Base-by-base conservation (phyloP, 2,797 vertebrate species). In the Australoheros facetus region DNA sequence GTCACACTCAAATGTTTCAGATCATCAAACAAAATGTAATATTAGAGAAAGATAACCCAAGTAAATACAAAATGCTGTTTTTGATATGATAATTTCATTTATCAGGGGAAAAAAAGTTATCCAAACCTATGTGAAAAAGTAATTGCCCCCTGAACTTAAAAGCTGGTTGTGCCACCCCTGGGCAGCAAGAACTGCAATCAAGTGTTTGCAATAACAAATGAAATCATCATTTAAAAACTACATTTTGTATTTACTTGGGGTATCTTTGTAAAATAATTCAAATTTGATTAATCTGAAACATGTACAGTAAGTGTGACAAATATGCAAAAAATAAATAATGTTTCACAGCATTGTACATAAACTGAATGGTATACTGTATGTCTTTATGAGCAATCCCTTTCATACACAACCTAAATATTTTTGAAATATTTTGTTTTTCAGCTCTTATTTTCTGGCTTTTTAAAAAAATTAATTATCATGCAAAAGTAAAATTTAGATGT, bases 401-500 rank as follows among this genome's bases (percentile, higher is more conserved):
- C 5, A 23, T 3, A 3, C 34, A 14, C n/a, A 57, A 1, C 30
- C 45, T 56, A 19, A 19, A 4, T 4, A 26, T 26, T 26, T 26
- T 26, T 26, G 26, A 26, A 26, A 26, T 0, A n/a, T 34, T 60
- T 7, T 57, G 62, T 62, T 58, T 34, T 73, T 58, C 4, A 9
- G 3, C 6, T 32, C 17, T 32, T 53, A 13, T 53, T 32, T 30
- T 51, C 28, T 59, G 51, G 1, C 26, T 59, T 7, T 73, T 70
- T 45, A 32, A 13, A 19, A 32, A 59, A 30, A 54, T 21, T 26
- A 66, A 80, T 83, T 85, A 60, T 42, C 71, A 71, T 85, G 26
- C 71, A 82, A 82, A 54, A 84, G 55, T 42, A 56, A 79, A n/a
- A 79, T 89, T 71, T 73, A 83, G 66, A 85, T 71, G 71, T 81